Evolutionary conservation across 1,140 invertebrate species (phyloP).

Genomic region (Cephus cinctus): DNA sequence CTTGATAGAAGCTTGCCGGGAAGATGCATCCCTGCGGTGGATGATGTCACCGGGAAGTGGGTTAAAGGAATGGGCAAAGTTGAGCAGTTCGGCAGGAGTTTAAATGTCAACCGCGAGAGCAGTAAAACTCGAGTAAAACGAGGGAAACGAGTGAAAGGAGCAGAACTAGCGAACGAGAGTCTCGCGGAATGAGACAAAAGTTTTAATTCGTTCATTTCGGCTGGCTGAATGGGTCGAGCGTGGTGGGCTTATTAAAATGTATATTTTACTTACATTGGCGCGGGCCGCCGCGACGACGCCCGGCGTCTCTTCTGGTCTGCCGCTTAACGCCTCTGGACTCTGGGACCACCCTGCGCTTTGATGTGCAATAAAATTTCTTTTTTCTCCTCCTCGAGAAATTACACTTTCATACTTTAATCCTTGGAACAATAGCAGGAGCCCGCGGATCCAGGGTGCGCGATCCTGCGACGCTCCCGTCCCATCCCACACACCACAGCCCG

Average conservation of each 20-base stretch:
- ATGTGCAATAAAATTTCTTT: conserved; percentile 1
- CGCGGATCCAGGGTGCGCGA: conserved; percentile 13
- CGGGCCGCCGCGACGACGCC: background rate
- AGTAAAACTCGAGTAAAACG: conserved; percentile 31
- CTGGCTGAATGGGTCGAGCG: conserved; percentile 45
- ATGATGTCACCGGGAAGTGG: too few relatives aligned
- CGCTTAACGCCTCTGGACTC: too few relatives aligned
- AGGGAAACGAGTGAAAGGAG: too few relatives aligned
- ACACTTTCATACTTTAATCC: conserved; percentile 51
- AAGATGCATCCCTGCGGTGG: too few relatives aligned
- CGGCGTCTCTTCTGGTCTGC: background rate
- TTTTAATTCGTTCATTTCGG: conserved; percentile 53
- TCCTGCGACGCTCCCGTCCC: background rate
- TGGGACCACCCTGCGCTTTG: too few relatives aligned
- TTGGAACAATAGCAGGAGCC: conserved; percentile 38
- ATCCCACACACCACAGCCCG: conserved; percentile 15
- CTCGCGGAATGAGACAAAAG: conserved; percentile 35
- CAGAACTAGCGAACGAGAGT: too few relatives aligned
- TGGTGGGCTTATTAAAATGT: conserved; percentile 51
- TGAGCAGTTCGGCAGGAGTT: conserved; percentile 18
- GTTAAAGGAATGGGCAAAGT: background rate
- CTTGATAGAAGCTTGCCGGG: too few relatives aligned
- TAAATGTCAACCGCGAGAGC: conserved; percentile 51
- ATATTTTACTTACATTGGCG: conserved; percentile 20
- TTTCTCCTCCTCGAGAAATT: conserved; percentile 39